Conservation (phyloP, 2,888 invertebrate genomes). For the Drosophila atripex region DNA sequence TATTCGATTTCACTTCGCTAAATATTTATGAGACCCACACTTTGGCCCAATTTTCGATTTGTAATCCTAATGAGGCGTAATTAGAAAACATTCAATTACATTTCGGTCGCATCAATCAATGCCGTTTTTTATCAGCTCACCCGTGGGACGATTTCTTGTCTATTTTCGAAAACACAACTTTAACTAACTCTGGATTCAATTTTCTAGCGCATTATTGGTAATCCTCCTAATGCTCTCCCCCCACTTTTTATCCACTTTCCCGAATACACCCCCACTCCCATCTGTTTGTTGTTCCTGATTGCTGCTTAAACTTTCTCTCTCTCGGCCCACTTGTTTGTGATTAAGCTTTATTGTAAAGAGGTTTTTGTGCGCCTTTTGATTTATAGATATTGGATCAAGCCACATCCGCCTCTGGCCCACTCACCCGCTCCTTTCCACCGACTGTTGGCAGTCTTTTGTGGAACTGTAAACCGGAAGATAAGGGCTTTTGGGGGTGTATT, state of each 20-base stretch:
- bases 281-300: slow-evolving; percentile 53
- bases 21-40: slow-evolving; percentile 61
- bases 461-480: not conserved
- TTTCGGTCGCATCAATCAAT: slow-evolving; percentile 56
- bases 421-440: too few species aligned
- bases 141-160: slow-evolving; percentile 21
- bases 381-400: slow-evolving; percentile 65
- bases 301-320: slow-evolving; percentile 53
- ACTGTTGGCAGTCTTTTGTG: slow-evolving; percentile 14
- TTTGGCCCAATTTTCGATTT: slow-evolving; percentile 28
- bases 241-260: slow-evolving; percentile 1
- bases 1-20: slow-evolving; percentile 62
- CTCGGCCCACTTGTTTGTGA: slow-evolving; percentile 46
- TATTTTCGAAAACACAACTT: slow-evolving; percentile 44
- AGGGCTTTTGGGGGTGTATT: not conserved
- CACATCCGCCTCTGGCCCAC: not conserved
- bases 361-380: slow-evolving; percentile 66
- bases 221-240: slow-evolving; percentile 17
- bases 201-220: slow-evolving; percentile 47
- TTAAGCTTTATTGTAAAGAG: slow-evolving; percentile 53
- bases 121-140: slow-evolving; percentile 10
- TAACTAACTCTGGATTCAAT: slow-evolving; percentile 58
- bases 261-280: not conserved
- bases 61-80: slow-evolving; percentile 70
- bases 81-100: slow-evolving; percentile 69